These are phyloP conservation scores for Chelon labrosus DNA, from an alignment of 2,797 vertebrate genomes.

Conservation along the genomic window DNA sequence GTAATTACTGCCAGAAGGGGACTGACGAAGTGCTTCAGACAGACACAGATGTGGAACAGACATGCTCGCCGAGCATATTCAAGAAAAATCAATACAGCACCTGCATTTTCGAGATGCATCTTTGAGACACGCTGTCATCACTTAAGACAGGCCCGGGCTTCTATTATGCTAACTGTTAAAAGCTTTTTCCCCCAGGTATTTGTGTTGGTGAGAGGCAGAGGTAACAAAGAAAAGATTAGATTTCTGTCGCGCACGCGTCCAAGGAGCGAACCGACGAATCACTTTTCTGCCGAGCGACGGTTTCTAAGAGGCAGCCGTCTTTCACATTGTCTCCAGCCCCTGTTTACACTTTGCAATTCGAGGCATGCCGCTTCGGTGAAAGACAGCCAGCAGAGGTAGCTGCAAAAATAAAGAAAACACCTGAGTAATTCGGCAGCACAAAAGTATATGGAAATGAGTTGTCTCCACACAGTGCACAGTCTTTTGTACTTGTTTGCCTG, in stretches of 20 bases:
- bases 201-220: constrained; percentile 24
- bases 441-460: constrained; percentile 58
- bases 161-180: constrained; percentile 52
- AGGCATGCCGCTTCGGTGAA: constrained; percentile 21
- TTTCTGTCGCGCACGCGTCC: constrained; percentile 24
- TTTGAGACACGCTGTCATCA: constrained; percentile 54
- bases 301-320: constrained; percentile 35
- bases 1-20: constrained; percentile 55
- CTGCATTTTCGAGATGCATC: constrained; percentile 49
- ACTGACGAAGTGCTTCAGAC: constrained; percentile 35
- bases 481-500: constrained; percentile 49
- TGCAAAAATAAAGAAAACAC: constrained; percentile 60
- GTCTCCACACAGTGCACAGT: constrained; percentile 20
- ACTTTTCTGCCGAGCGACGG: constrained; percentile 35
- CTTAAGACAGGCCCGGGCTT: constrained; percentile 36
- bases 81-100: constrained; percentile 70
- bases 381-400: constrained; percentile 35
- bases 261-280: constrained; percentile 31
- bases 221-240: constrained; percentile 23
- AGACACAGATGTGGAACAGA: constrained; percentile 51
- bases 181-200: constrained; percentile 40
- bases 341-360: constrained; percentile 44
- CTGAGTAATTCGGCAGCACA: constrained; percentile 55
- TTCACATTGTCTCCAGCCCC: constrained; percentile 20
- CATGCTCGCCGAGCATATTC: constrained; percentile 48